Conservation (phyloP, 1,140 invertebrate species). For the Drosophila nasuta region DNA sequence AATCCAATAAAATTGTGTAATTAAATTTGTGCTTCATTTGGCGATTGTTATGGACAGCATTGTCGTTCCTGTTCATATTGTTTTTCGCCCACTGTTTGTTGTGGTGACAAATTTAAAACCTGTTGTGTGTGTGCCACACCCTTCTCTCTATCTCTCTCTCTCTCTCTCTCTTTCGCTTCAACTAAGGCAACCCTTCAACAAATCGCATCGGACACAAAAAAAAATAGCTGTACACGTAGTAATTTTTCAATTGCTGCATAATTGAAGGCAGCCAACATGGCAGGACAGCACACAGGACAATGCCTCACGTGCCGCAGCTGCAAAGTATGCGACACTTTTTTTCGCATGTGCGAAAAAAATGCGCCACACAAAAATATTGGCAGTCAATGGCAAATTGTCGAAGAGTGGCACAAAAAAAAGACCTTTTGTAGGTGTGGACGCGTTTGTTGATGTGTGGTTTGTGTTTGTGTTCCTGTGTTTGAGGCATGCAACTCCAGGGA, state of each 20-base stretch:
- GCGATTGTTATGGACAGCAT: slow-evolving; percentile 64
- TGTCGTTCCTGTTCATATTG: slow-evolving; percentile 30
- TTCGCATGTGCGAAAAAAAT: slow-evolving; percentile 34
- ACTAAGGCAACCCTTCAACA: slow-evolving; percentile 34
- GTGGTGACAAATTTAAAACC: slow-evolving; percentile 80
- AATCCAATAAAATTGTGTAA: slow-evolving; percentile 83
- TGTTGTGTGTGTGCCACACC: slow-evolving; percentile 48
- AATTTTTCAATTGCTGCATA: slow-evolving; percentile 84
- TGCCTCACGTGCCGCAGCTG: slow-evolving; percentile 47
- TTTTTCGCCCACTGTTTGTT: slow-evolving; percentile 55
- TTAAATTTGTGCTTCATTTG: slow-evolving; percentile 83
- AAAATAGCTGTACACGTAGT: slow-evolving; percentile 77
- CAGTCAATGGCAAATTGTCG: slow-evolving; percentile 73
- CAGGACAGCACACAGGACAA: slow-evolving; percentile 34
- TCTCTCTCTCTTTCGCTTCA: neutral
- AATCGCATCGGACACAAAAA: slow-evolving; percentile 13
- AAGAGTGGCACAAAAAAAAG: neutral
- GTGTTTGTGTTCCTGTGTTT: slow-evolving; percentile 25
- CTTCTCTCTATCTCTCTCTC: neutral
- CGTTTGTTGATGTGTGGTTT: slow-evolving; percentile 78
- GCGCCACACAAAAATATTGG: slow-evolving; percentile 66
- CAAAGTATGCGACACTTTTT: slow-evolving; percentile 35
- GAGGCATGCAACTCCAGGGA: slow-evolving; percentile 39
- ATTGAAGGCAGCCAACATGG: slow-evolving; percentile 62
- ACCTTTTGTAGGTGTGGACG: slow-evolving; percentile 25